Evolutionary conservation across 2,113 vertebrate species (phyloP).

Genomic region (Ellobius talpinus): DNA sequence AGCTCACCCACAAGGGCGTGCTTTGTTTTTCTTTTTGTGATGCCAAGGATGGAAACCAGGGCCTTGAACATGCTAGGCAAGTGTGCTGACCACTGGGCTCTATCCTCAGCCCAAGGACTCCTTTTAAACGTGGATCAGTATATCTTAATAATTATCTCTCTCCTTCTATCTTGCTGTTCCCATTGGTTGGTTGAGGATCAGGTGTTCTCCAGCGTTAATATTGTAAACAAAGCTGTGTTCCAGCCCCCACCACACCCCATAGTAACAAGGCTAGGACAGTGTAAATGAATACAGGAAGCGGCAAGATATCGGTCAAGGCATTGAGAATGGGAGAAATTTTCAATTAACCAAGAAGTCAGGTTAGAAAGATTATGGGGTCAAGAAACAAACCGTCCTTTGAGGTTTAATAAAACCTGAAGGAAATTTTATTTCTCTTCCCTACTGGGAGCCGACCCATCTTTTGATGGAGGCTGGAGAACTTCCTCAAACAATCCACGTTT

Average conservation of each 20-base stretch:
- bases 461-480: constrained; percentile 19
- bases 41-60: constrained; percentile 15
- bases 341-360: constrained; percentile 40
- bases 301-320: neutral
- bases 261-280: neutral
- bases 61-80: neutral
- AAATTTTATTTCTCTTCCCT: constrained; percentile 80
- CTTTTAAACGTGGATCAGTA: constrained; percentile 83
- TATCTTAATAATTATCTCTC: constrained; percentile 44
- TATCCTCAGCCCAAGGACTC: constrained; percentile 48
- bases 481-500: constrained; percentile 81
- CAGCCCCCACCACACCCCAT: neutral
- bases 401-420: constrained; percentile 79
- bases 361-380: constrained; percentile 51
- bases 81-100: neutral
- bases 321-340: constrained; percentile 37
- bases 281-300: neutral
- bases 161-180: neutral
- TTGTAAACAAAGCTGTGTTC: neutral
- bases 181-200: neutral
- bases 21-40: neutral
- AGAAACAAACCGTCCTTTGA: constrained; percentile 77
- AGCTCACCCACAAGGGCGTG: neutral
- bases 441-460: constrained; percentile 54
- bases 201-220: constrained; percentile 13